Base-by-base conservation (phyloP, 2,797 vertebrate genomes). In the Chromobotia macracanthus region DNA sequence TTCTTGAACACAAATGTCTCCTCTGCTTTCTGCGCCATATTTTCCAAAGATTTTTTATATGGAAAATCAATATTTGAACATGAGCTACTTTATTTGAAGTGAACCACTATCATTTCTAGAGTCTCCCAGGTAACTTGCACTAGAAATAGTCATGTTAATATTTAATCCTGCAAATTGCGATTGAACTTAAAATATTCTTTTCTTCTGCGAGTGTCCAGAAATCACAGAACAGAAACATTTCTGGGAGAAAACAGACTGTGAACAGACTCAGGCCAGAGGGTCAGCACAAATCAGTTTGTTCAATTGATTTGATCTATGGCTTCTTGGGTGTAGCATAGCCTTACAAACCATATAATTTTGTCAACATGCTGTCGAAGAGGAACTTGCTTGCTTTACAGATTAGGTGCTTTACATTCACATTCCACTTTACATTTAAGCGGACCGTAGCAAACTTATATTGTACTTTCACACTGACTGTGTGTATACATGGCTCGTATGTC, bases 291-390 rank as follows among this genome's bases (percentile, higher is more conserved):
- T 19, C 48, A 50, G 58, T 15, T 13, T 53, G 58, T 67, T 21
- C 41, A 74, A 19, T 73, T 38, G 64, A 77, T 84, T 71, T 28
- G 71, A 38, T 72, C 19, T 50, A 10, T 50, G 70, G 11, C 46
- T 66, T 35, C 41, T 60, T 4, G 9, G 81, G n/a, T 65, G 25
- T 38, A 51, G 50, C 15, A n/a, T 16, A 51, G 15, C 16, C 50
- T n/a, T 5, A 19, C 5, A 53, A 41, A 64, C 46, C 13, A n/a
- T 65, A 18, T 50, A 8, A 38, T 50, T 48, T 48, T 73, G 23
- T 31, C 7, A 50, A 0, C 3, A 5, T 18, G 50, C 50, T 48
- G 28, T 73, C n/a, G 56, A 73, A 18, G 41, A 61, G 41, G 3
- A 61, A 73, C 16, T n/a, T 16, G 10, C 31, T 60, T 72, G 51